Conservation (phyloP, 2,888 invertebrate species). For the Tolmerus cingulatus region DNA sequence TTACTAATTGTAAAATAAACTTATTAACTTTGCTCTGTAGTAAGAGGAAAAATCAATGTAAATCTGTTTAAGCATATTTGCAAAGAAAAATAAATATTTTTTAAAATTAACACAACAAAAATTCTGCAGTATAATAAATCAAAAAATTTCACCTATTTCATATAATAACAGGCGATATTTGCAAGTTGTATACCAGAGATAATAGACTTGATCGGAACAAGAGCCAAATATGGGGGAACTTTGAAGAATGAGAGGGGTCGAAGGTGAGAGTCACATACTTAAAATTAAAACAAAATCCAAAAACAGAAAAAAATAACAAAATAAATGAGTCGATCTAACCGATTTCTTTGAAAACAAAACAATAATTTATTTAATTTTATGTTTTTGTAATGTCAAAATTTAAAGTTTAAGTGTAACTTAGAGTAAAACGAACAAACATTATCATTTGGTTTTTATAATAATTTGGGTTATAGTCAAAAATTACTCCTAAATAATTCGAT, state of each 20-base stretch:
- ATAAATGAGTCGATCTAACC: slow-evolving; percentile 50
- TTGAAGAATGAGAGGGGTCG: slow-evolving; percentile 99
- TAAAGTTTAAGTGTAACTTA: not conserved
- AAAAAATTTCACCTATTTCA: slow-evolving; percentile 55
- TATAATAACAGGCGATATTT: slow-evolving; percentile 92
- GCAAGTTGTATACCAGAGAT: slow-evolving; percentile 99
- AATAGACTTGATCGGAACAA: slow-evolving; percentile 99
- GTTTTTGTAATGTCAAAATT: slow-evolving; percentile 3
- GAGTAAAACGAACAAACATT: slow-evolving; percentile 6
- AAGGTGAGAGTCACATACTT: slow-evolving; percentile 79
- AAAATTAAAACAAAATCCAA: slow-evolving; percentile 49
- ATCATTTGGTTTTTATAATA: slow-evolving; percentile 15
- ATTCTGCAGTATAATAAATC: not conserved
- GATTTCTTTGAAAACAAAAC: slow-evolving; percentile 27
- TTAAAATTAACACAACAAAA: not conserved
- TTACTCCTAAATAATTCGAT: not conserved
- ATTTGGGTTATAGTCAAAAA: not conserved
- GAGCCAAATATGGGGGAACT: slow-evolving; percentile 99
- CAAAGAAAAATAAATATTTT: not conserved
- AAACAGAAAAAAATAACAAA: slow-evolving; percentile 52
- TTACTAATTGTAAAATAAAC: not conserved
- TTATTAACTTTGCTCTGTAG: not conserved
- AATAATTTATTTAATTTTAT: slow-evolving; percentile 18
- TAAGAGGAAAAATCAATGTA: not conserved
- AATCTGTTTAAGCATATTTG: not conserved